Evolutionary conservation across 2,797 vertebrate species (phyloP).

Genomic region (Todus mexicanus): DNA sequence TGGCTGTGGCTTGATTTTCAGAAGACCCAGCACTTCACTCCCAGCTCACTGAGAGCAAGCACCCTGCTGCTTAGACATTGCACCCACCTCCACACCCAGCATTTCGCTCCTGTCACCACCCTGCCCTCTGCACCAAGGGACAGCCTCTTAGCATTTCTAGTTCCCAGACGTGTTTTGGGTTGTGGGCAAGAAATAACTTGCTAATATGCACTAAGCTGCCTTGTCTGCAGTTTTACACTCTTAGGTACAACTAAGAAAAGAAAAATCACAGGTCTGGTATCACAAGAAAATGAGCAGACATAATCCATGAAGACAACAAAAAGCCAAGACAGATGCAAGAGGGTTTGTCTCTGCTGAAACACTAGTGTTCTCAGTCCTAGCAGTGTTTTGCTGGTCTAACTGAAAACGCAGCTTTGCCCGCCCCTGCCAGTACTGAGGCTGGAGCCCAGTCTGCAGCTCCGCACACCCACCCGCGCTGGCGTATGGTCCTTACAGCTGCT

Average conservation of each 20-base stretch:
- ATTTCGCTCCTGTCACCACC: fast-evolving
- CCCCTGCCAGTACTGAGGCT: neutral
- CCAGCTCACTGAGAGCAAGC: neutral
- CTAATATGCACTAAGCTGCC: neutral
- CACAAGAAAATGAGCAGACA: neutral
- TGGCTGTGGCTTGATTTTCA: neutral
- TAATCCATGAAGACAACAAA: neutral
- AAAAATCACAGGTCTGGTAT: neutral
- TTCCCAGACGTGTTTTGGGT: neutral
- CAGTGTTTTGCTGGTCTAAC: neutral
- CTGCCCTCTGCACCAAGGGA: neutral
- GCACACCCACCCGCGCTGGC: neutral
- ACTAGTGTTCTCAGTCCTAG: neutral
- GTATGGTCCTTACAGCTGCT: neutral
- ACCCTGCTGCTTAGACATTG: fast-evolving
- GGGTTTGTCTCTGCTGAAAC: neutral
- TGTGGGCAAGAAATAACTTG: neutral
- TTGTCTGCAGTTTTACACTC: neutral
- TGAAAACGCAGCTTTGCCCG: neutral
- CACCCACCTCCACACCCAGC: fast-evolving
- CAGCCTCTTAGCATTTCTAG: neutral
- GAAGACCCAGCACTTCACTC: neutral
- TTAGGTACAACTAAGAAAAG: neutral
- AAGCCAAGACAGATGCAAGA: neutral
- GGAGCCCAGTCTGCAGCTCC: fast-evolving